Conservation (phyloP, 2,113 vertebrate species). For the Platanista minor region DNA sequence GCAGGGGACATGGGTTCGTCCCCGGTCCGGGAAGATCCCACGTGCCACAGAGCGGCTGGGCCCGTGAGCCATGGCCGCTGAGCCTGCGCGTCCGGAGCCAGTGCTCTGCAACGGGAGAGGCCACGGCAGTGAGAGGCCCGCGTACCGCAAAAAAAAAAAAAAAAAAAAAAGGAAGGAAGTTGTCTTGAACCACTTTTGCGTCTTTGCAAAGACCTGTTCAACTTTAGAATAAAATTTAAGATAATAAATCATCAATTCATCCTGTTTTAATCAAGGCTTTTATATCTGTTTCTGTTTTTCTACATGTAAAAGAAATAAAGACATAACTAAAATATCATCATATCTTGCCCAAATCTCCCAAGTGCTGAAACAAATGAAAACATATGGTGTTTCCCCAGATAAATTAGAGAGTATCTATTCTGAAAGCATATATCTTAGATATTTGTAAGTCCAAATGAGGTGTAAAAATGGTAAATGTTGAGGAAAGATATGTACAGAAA, state of each 20-base stretch:
- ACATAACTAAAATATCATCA: not conserved
- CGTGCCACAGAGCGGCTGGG: no score
- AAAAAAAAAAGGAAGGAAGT: not conserved
- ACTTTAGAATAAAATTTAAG: constrained; percentile 20
- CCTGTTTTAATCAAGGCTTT: not conserved
- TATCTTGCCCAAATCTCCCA: not conserved
- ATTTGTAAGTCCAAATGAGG: not conserved
- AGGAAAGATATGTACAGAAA: not conserved
- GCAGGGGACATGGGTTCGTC: no score
- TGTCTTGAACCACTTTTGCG: not conserved
- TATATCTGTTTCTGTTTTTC: not conserved
- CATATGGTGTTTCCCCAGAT: not conserved
- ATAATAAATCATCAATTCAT: not conserved
- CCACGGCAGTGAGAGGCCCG: no score
- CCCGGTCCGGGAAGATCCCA: no score
- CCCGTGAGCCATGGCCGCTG: no score
- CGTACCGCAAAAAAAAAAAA: no score
- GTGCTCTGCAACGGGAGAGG: no score
- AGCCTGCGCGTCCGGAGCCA: no score
- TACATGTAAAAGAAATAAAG: not conserved
- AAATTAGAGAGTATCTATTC: not conserved
- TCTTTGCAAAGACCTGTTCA: not conserved
- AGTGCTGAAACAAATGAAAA: constrained; percentile 36
- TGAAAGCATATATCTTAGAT: not conserved
- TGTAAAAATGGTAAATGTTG: not conserved